A percentile compares a stretch with the other conserved stretches of the same genome.
Evolutionary conservation across 1,140 invertebrate genomes (phyloP).

Genomic region (Drosophila grimshawi): DNA sequence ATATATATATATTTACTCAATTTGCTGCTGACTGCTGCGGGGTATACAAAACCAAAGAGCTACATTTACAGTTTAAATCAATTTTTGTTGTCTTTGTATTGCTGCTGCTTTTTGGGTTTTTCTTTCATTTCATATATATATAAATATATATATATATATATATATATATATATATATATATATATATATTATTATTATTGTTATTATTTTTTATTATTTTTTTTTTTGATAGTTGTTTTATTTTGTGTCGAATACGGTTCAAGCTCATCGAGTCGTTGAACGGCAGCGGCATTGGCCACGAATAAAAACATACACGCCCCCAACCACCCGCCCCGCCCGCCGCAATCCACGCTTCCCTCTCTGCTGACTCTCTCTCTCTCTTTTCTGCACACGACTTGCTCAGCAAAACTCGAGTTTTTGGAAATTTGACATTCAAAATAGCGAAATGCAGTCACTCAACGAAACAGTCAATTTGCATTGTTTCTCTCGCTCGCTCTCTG

Average conservation of each 20-base stretch:
- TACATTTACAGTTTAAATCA: neutral
- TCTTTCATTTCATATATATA: neutral
- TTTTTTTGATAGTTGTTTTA: slow-evolving; percentile 1
- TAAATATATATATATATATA: no score
- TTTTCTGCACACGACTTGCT: neutral
- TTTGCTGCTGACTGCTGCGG: neutral
- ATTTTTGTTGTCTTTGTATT: neutral
- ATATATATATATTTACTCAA: neutral
- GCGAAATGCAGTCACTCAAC: slow-evolving; percentile 68
- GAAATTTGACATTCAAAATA: slow-evolving; percentile 51
- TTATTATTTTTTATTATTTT: no score
- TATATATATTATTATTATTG: no score
- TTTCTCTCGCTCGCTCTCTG: neutral
- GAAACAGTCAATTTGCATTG: slow-evolving; percentile 56
- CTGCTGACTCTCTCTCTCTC: neutral
- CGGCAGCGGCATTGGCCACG: slow-evolving; percentile 59
- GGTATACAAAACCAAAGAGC: neutral
- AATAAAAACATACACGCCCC: slow-evolving; percentile 13
- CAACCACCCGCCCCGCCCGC: neutral
- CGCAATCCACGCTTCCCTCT: slow-evolving; percentile 16
- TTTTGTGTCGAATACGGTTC: slow-evolving; percentile 20
- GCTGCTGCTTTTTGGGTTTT: neutral
- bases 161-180: no score
- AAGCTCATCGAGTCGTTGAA: slow-evolving; percentile 68
- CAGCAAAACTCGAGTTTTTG: slow-evolving; percentile 14